Evolutionary conservation across 2,797 vertebrate genomes (phyloP).

Genomic region (Rachycentron canadum): DNA sequence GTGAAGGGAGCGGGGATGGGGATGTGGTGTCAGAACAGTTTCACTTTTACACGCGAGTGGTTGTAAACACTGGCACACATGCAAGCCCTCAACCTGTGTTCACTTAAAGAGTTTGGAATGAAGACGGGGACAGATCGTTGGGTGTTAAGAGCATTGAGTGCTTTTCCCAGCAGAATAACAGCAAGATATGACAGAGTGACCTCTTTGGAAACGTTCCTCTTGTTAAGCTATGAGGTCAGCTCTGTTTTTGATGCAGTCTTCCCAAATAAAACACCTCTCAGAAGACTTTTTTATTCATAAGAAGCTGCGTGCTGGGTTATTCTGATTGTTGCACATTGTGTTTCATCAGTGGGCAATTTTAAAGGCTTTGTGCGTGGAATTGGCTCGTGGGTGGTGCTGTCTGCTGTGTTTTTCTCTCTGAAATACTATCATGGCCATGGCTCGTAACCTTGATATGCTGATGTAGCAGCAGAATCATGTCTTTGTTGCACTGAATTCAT

Average conservation of each 20-base stretch:
- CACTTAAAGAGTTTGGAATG: not conserved
- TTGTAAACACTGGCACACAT: not conserved
- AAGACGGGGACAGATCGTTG: not conserved
- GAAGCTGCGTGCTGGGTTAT: not conserved
- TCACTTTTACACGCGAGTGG: slow-evolving; percentile 49
- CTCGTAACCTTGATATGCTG: not conserved
- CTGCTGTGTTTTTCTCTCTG: not conserved
- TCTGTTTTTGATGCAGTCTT: not conserved
- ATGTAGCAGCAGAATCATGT: not conserved
- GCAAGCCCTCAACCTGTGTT: not conserved
- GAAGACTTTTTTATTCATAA: not conserved
- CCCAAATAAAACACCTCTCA: not conserved
- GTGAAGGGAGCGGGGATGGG: slow-evolving; percentile 22
- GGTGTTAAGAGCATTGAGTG: not conserved
- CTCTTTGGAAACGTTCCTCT: too few species aligned
- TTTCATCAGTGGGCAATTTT: too few species aligned
- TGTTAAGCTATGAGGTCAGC: not conserved
- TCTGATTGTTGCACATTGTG: not conserved
- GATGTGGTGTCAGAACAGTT: slow-evolving; percentile 48
- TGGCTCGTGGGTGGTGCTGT: not conserved
- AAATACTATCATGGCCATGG: not conserved
- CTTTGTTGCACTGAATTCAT: not conserved
- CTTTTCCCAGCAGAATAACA: not conserved
- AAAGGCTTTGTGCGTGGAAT: too few species aligned
- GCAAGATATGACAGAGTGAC: not conserved